phyloP scores from a whole-genome alignment of 2,888 invertebrate species.

The Drosophila dives region DNA sequence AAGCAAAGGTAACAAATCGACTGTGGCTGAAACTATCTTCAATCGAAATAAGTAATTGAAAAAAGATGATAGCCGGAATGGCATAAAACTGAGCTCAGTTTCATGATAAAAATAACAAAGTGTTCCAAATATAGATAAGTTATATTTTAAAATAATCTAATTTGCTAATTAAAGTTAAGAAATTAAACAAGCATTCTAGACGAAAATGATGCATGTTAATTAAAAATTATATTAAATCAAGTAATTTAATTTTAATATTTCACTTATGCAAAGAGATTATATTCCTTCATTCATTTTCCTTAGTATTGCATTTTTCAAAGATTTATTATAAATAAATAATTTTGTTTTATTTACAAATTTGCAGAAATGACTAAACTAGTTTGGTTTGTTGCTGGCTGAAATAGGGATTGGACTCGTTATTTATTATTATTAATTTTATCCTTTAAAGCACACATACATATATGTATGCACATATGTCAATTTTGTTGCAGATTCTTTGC shows the following conservation, averaged over 20 bases:
- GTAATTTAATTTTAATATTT: background rate
- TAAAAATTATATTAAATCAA: background rate
- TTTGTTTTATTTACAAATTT: background rate
- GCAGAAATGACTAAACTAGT: background rate
- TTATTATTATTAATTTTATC: background rate
- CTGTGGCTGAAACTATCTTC: background rate
- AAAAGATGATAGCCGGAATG: too few relatives aligned
- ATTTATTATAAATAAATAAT: background rate
- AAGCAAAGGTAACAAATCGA: constrained; percentile 13
- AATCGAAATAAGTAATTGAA: background rate
- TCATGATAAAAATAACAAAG: background rate
- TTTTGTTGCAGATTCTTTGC: background rate
- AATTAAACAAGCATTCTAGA: background rate
- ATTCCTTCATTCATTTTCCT: too few relatives aligned
- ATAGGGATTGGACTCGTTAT: background rate
- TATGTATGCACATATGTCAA: background rate
- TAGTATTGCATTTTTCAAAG: background rate
- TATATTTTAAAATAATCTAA: background rate
- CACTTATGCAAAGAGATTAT: too few relatives aligned
- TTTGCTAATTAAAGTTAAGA: background rate
- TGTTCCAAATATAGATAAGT: background rate
- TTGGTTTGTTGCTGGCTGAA: background rate
- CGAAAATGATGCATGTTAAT: background rate
- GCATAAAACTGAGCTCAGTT: background rate
- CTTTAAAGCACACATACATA: background rate